phyloP scores from a whole-genome alignment of 2,113 vertebrate species.

The Amblyopsis rosae region DNA sequence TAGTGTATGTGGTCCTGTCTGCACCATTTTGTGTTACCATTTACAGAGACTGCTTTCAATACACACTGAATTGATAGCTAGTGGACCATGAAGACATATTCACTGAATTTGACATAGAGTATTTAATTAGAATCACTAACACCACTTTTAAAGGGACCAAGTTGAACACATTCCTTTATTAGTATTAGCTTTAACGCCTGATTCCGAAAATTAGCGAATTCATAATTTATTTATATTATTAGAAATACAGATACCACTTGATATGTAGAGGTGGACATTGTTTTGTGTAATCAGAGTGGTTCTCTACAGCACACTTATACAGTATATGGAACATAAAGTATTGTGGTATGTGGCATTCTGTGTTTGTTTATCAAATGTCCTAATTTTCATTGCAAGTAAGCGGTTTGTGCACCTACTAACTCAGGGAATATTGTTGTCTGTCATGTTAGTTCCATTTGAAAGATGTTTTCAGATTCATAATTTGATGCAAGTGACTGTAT shows the following conservation, averaged over 20 bases:
- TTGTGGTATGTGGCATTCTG: no score
- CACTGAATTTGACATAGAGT: no score
- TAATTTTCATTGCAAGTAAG: constrained; percentile 15
- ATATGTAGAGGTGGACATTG: constrained; percentile 2
- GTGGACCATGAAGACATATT: no score
- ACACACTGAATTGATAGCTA: no score
- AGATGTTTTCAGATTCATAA: constrained; percentile 41
- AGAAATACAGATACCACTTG: not conserved
- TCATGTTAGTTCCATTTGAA: constrained; percentile 17
- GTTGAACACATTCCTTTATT: not conserved
- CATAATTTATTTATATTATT: not conserved
- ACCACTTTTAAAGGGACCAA: not conserved
- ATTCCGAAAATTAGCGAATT: not conserved
- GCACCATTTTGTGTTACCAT: no score
- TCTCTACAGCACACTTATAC: constrained; percentile 12
- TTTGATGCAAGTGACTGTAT: not conserved
- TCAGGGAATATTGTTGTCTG: constrained; percentile 49
- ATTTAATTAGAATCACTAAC: no score
- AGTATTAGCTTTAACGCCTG: not conserved
- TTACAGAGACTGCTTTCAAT: no score
- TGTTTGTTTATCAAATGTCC: not conserved
- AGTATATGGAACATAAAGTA: not conserved
- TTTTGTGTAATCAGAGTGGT: constrained; percentile 3
- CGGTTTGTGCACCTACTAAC: constrained; percentile 41
- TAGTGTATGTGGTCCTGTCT: no score